Evolutionary conservation across 2,113 vertebrate species (phyloP), one percentile per base, ranked within the genome.

Genomic region (Scartelaos histophorus): DNA sequence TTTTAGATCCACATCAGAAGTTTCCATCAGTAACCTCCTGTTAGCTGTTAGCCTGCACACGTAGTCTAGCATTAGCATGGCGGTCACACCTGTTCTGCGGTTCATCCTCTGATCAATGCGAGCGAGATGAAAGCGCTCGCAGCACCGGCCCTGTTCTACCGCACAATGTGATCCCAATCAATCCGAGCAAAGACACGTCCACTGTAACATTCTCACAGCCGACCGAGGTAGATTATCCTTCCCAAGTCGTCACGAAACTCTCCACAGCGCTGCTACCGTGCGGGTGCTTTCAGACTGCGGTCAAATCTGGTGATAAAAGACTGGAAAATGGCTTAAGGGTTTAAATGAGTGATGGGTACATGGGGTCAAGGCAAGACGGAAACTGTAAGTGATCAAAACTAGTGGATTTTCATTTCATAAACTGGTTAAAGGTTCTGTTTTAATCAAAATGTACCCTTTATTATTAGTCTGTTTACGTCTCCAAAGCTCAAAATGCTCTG

Each of bases 1-100:
- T n/a, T n/a, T n/a, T n/a, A n/a, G n/a, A n/a, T n/a, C n/a, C n/a
- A n/a, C n/a, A n/a, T n/a, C n/a, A n/a, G n/a, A n/a, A n/a, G n/a
- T n/a, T n/a, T n/a, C n/a, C n/a, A n/a, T n/a, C n/a, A n/a, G n/a
- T n/a, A n/a, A n/a, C n/a, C n/a, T n/a, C n/a, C n/a, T n/a, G n/a
- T n/a, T n/a, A n/a, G n/a, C n/a, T n/a, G n/a, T 56, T 66, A 21
- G 51, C 61, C 45, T 47, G 43, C 11, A 46, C 21, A 38, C 12
- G 57, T 19, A 47, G 21, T 54, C 47, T 62, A 29, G 60, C 64
- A 87, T 89, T 81, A 80, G 67, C 70, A 91, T 84, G 88, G 75
- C 45, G 81, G 83, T 85, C 86, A 80, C 88, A 88, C 88, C 86
- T 87, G 83, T 77, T 76, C 70, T 79, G 76, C 75, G 74, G 80